A percentile compares a stretch with the other conserved stretches of the same genome.
Evolutionary conservation across 2,888 invertebrate genomes (phyloP).

Genomic region (Troilus luridus): DNA sequence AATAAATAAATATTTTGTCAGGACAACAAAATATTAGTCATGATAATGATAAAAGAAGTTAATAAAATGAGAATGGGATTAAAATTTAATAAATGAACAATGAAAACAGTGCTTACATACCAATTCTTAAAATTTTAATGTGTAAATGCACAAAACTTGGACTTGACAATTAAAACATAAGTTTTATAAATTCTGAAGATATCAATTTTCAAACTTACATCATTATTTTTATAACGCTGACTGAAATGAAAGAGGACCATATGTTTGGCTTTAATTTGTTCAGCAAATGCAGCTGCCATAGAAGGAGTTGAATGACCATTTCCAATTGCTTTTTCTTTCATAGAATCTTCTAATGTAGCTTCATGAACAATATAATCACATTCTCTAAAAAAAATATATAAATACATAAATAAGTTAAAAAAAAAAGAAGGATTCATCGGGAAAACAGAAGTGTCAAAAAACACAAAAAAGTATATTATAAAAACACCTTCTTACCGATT

Average conservation of each 20-base stretch:
- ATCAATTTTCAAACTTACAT: slow-evolving; percentile 7
- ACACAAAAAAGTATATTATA: too few species aligned
- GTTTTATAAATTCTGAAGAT: not conserved
- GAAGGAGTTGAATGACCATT: slow-evolving; percentile 70
- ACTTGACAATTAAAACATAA: not conserved
- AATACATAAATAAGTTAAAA: not conserved
- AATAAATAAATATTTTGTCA: too few species aligned
- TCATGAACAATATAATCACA: slow-evolving; percentile 70
- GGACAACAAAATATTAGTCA: not conserved
- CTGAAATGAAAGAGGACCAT: slow-evolving; percentile 67
- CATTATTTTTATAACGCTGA: slow-evolving; percentile 50
- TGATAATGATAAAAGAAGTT: not conserved
- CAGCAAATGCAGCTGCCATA: slow-evolving; percentile 69
- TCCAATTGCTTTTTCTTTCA: slow-evolving; percentile 68
- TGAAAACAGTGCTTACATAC: not conserved
- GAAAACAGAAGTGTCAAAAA: too few species aligned
- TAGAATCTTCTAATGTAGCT: slow-evolving; percentile 69
- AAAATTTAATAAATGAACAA: not conserved
- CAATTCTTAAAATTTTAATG: too few species aligned
- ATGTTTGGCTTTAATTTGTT: slow-evolving; percentile 67
- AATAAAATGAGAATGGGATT: too few species aligned
- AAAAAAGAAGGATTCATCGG: not conserved
- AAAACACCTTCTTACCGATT: too few species aligned
- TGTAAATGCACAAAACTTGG: not conserved
- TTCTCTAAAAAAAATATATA: slow-evolving; percentile 61